These are phyloP conservation scores for Rotaria socialis DNA, from an alignment of 2,888 invertebrate genomes.

Conservation along the genomic window DNA sequence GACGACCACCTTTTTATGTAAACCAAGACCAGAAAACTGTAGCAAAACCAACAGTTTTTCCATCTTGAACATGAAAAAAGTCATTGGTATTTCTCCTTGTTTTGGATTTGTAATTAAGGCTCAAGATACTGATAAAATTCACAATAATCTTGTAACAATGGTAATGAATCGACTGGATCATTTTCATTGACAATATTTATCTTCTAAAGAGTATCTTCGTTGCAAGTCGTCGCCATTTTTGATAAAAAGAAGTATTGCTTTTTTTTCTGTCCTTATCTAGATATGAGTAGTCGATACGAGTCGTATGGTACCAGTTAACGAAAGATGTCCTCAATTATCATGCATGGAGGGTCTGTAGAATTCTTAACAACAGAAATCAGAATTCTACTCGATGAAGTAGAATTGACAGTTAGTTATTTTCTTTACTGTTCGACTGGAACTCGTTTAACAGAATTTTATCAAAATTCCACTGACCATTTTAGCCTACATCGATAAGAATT, in stretches of 20 bases:
- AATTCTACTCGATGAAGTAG: background rate
- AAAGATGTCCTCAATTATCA: slow-evolving; percentile 9
- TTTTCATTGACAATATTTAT: slow-evolving; percentile 1
- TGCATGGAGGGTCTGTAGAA: background rate
- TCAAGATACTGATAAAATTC: background rate
- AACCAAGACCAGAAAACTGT: background rate
- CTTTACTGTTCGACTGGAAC: background rate
- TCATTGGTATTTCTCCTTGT: background rate
- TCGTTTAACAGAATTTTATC: background rate
- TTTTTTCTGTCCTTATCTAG: background rate
- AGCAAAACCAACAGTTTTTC: background rate
- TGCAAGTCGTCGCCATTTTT: background rate
- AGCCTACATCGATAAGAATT: background rate
- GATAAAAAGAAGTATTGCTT: background rate
- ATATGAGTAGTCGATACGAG: background rate
- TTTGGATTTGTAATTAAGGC: background rate
- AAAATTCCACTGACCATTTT: background rate
- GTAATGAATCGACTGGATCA: background rate
- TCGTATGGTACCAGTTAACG: background rate
- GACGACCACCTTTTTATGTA: background rate
- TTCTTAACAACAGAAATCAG: background rate
- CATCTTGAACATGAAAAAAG: background rate
- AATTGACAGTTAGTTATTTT: background rate
- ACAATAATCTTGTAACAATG: background rate
- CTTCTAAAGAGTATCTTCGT: background rate